A percentile compares a stretch with the other conserved stretches of the same genome.
Conservation (phyloP, 30 jellyfish, hydroid and myxozoan genomes). For the Aurelia coerulea region DNA sequence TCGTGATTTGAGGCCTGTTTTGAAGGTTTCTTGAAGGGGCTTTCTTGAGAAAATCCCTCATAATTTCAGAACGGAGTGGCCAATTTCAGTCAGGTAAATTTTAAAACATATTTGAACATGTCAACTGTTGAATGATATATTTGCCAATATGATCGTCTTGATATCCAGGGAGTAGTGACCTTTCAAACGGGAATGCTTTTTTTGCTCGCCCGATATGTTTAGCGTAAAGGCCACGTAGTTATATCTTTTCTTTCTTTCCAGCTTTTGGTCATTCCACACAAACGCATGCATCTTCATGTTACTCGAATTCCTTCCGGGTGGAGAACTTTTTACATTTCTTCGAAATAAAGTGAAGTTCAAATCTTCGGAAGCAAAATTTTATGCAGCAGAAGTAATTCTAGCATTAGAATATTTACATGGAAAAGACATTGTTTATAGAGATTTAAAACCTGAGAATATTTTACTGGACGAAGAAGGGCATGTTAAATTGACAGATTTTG, state of each 20-base stretch:
- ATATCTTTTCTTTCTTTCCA: conserved; percentile 18
- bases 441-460: conserved; percentile 94
- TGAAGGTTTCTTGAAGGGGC: too few relatives aligned
- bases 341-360: conserved; percentile 76
- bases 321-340: conserved; percentile 93
- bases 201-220: too few relatives aligned
- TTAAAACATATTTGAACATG: too few relatives aligned
- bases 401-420: conserved; percentile 90
- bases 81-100: too few relatives aligned
- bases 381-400: conserved; percentile 77
- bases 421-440: conserved; percentile 84
- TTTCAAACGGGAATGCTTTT: too few relatives aligned
- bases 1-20: too few relatives aligned
- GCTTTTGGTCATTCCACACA: conserved; percentile 84
- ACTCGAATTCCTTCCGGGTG: conserved; percentile 94
- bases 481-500: conserved; percentile 92
- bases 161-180: too few relatives aligned
- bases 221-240: too few relatives aligned
- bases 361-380: conserved; percentile 71
- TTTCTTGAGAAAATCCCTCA: too few relatives aligned
- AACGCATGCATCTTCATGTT: conserved; percentile 78
- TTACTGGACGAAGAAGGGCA: conserved; percentile 83
- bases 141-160: too few relatives aligned
- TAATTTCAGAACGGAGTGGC: too few relatives aligned
- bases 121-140: too few relatives aligned